These are phyloP conservation scores for Anthrax anthrax DNA, from an alignment of 2,888 invertebrate genomes.

Conservation along the genomic window DNA sequence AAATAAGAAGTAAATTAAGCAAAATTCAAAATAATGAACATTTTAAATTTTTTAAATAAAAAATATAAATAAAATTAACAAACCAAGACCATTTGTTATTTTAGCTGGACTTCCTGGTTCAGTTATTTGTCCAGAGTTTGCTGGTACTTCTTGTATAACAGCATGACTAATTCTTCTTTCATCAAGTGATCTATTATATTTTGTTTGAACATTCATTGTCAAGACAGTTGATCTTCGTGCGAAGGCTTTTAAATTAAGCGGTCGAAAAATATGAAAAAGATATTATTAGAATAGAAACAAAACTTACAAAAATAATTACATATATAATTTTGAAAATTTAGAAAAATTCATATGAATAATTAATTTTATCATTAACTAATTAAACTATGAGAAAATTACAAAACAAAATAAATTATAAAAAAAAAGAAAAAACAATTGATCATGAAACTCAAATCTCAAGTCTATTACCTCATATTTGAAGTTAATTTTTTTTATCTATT, in stretches of 20 bases:
- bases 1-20: background rate
- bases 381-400: too few species aligned
- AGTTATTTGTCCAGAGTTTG: constrained; percentile 4
- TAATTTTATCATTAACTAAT: too few species aligned
- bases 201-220: background rate
- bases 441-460: too few species aligned
- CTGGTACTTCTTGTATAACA: background rate
- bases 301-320: too few species aligned
- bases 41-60: background rate
- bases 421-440: too few species aligned
- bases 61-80: background rate
- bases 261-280: background rate
- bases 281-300: background rate
- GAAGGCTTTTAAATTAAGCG: background rate
- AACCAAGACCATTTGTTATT: constrained; percentile 9
- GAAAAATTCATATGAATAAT: too few species aligned
- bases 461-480: too few species aligned
- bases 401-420: too few species aligned
- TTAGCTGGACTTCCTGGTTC: constrained; percentile 12
- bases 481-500: too few species aligned
- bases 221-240: constrained; percentile 6
- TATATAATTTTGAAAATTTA: too few species aligned
- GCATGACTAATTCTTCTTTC: constrained; percentile 3
- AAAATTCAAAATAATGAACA: background rate
- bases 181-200: constrained; percentile 5